These are phyloP conservation scores for Zophobas morio DNA, from an alignment of 1,140 invertebrate genomes.

Conservation along the genomic window DNA sequence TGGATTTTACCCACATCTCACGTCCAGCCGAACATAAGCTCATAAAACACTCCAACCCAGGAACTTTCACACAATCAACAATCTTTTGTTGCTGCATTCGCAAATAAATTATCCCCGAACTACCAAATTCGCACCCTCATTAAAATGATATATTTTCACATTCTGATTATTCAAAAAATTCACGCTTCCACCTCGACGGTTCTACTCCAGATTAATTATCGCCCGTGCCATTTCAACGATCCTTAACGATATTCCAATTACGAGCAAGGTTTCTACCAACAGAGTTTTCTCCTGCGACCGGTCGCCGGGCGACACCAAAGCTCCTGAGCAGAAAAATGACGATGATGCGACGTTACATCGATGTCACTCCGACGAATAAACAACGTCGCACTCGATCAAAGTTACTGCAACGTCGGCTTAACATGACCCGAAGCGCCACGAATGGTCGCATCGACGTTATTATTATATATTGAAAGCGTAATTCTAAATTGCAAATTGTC, in stretches of 20 bases:
- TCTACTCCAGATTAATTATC: constrained; percentile 3
- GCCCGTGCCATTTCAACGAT: not conserved
- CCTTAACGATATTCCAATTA: not conserved
- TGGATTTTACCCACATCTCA: constrained; percentile 43
- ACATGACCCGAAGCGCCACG: no score
- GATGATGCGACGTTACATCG: no score
- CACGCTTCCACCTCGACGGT: constrained; percentile 1
- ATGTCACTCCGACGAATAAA: no score
- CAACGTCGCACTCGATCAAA: no score
- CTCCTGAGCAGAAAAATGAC: no score
- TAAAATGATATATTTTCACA: constrained; percentile 7
- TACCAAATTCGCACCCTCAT: constrained; percentile 17
- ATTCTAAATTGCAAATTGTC: no score
- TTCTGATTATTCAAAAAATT: constrained; percentile 11
- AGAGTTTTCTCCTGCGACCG: not conserved
- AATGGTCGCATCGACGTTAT: no score
- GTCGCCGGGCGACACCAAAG: no score
- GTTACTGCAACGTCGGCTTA: no score
- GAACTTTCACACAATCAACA: constrained; percentile 25
- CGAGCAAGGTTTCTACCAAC: not conserved
- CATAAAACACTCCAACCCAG: constrained; percentile 38
- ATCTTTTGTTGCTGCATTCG: constrained; percentile 19
- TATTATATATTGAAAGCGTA: no score
- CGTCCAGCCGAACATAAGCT: constrained; percentile 32
- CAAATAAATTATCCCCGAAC: constrained; percentile 5